Evolutionary conservation across 1,140 invertebrate genomes (phyloP), one percentile per base, ranked within the genome.

Genomic region (Drosophila sucinea): DNA sequence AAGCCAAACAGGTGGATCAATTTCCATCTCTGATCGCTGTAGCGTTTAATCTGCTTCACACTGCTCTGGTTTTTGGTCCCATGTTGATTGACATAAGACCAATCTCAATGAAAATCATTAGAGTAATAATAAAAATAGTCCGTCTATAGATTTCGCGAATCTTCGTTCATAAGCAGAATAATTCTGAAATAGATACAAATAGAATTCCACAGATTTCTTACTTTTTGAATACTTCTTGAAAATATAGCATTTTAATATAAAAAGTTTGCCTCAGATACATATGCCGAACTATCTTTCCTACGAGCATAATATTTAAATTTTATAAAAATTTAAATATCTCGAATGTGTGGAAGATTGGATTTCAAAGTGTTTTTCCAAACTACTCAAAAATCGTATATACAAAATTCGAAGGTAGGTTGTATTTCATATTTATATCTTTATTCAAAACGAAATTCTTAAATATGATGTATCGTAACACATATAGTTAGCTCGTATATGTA

Each of bases 41-140:
- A 75, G 67, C 78, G 67, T 67, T 73, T 77, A 73, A 71, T 76
- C 55, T 60, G 72, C 79, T 83, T 87, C 72, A 83, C 83, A 87
- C 32, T 65, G 71, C 78, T 85, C 75, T 77, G 84, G 56, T 77
- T 87, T 79, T 62, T 11, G 29, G 33, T 44, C 70, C 74, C 66
- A 35, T 77, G 68, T 56, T 63, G 75, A 77, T 51, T 60, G 51
- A 17, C 66, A 65, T 55, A 60, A 56, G 60, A 72, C 56, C 67
- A 62, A 73, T 54, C 32, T 23, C 4, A 11, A 62, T 7, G 10
- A 47, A 29, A 61, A 27, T n/a, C 2, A 27, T 58, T 23, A 32
- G 8, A 29, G 3, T 25, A n/a, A 17, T 4, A 41, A 41, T n/a
- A 27, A 29, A 32, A 4, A n/a, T 2, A 10, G n/a, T 38, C 30